These are phyloP conservation scores for Aurelia sp. DNA, from an alignment of 30 jellyfish, hydroid and myxozoan genomes.

Conservation along the genomic window DNA sequence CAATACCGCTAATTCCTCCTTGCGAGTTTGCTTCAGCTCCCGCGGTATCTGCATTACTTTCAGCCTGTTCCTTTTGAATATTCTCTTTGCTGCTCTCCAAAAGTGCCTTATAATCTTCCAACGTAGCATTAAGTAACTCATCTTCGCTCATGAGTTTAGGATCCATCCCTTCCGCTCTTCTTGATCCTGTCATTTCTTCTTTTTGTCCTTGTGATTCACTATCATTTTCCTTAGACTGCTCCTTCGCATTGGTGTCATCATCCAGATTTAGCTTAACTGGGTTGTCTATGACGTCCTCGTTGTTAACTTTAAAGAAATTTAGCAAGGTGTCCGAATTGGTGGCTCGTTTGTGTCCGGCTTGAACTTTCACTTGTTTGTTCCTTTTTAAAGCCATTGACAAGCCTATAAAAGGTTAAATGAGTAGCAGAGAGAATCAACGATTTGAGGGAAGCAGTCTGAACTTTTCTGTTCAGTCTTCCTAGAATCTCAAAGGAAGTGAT, in stretches of 20 bases:
- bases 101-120: constrained; percentile 54
- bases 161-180: constrained; percentile 13
- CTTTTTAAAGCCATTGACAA: constrained; percentile 59
- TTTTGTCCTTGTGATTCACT: constrained; percentile 9
- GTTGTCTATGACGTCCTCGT: neutral
- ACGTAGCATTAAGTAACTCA: constrained; percentile 46
- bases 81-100: constrained; percentile 1
- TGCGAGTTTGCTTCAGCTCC: neutral
- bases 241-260: too few relatives aligned
- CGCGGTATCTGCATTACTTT: neutral
- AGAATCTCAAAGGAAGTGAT: too few relatives aligned
- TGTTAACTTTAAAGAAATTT: constrained; percentile 37
- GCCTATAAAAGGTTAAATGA: neutral
- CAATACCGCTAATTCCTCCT: neutral
- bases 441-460: too few relatives aligned
- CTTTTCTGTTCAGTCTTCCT: too few relatives aligned
- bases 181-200: constrained; percentile 11
- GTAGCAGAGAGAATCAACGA: neutral
- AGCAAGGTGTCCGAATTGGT: constrained; percentile 18
- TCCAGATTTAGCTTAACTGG: too few relatives aligned
- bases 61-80: neutral
- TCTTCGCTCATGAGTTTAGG: constrained; percentile 8
- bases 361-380: constrained; percentile 16
- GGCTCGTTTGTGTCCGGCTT: constrained; percentile 45
- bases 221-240: too few relatives aligned